Percentiles rank a stretch among this genome's conserved stretches.
These are phyloP conservation scores for Eupeodes luniger DNA, from an alignment of 2,888 invertebrate genomes.

Conservation along the genomic window DNA sequence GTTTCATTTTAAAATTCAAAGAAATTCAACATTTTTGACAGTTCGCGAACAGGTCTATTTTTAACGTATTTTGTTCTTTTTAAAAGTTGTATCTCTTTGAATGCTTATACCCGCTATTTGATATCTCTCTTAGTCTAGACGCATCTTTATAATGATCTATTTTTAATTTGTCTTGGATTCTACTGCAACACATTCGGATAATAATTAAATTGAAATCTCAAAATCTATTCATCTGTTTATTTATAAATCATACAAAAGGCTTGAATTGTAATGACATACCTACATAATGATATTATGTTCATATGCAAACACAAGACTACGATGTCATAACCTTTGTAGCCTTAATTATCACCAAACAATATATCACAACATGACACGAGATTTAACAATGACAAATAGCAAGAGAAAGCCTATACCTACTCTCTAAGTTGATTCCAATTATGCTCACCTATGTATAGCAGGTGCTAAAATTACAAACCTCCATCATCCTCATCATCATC, in stretches of 20 bases:
- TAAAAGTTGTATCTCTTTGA: too few relatives aligned
- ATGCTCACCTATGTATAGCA: neutral
- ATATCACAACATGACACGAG: neutral
- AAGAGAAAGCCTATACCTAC: conserved; percentile 20
- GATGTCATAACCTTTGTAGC: neutral
- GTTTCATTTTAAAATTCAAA: too few relatives aligned
- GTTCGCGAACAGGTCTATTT: too few relatives aligned
- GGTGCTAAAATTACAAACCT: conserved; percentile 15
- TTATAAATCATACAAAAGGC: neutral
- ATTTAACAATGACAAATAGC: conserved; percentile 2
- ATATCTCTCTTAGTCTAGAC: neutral
- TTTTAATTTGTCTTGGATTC: neutral
- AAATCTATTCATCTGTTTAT: neutral
- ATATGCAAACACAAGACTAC: neutral
- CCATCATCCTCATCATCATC: neutral
- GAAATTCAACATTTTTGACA: too few relatives aligned
- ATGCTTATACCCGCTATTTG: neutral
- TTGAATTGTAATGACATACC: neutral
- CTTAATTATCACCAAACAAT: neutral
- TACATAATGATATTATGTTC: neutral
- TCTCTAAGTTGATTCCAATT: conserved; percentile 3
- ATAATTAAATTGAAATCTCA: neutral
- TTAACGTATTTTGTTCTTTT: too few relatives aligned
- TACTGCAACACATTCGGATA: neutral
- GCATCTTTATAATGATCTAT: neutral